phyloP scores from a whole-genome alignment of 1,140 invertebrate genomes.

The Cyclina sinensis region DNA sequence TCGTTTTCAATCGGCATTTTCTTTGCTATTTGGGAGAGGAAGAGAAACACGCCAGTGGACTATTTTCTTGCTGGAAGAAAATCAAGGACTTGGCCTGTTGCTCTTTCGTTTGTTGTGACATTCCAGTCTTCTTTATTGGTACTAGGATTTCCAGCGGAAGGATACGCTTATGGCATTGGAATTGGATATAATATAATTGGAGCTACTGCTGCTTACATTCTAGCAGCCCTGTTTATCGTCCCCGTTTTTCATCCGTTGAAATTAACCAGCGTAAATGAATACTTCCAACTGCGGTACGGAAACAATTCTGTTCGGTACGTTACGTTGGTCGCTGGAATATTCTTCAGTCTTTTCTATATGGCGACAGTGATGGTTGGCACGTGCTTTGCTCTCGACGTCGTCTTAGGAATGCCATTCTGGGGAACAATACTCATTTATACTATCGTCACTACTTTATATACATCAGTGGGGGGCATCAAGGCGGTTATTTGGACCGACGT shows the following conservation, averaged over 20 bases:
- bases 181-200: constrained; percentile 68
- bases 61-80: constrained; percentile 74
- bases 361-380: constrained; percentile 18
- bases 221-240: constrained; percentile 92
- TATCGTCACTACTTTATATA: constrained; percentile 10
- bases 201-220: constrained; percentile 92
- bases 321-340: neutral
- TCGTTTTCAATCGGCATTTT: constrained; percentile 26
- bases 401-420: constrained; percentile 23
- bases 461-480: constrained; percentile 36
- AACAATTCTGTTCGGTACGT: constrained; percentile 23
- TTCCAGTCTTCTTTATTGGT: constrained; percentile 97
- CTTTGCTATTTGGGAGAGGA: constrained; percentile 21
- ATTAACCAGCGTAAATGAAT: constrained; percentile 94
- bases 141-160: constrained; percentile 89
- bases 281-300: constrained; percentile 13
- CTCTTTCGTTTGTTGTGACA: constrained; percentile 87
- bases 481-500: constrained; percentile 54
- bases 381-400: constrained; percentile 9
- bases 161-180: constrained; percentile 76
- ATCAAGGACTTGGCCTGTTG: constrained; percentile 89
- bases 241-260: constrained; percentile 95
- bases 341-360: constrained; percentile 37
- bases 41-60: neutral
- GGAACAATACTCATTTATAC: neutral